Evolutionary conservation across 2,113 vertebrate genomes (phyloP).

Genomic region (Bubo scandiacus): DNA sequence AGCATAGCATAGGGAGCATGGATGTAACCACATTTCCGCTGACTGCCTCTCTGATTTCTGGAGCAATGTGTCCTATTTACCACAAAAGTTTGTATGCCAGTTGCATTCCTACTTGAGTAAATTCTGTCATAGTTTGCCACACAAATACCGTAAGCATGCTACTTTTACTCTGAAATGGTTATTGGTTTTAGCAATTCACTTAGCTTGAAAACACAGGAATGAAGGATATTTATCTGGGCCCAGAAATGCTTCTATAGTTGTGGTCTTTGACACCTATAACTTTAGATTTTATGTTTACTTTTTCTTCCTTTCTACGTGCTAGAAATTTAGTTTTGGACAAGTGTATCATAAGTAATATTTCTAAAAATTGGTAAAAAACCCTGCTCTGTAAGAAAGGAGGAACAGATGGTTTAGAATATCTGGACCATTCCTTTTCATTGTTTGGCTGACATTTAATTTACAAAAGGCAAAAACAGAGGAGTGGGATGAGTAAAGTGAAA

Average conservation of each 20-base stretch:
- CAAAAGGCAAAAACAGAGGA: neutral
- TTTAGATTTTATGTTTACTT: neutral
- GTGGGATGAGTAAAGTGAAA: neutral
- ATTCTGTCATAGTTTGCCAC: neutral
- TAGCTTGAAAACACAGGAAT: neutral
- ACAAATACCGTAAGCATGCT: neutral
- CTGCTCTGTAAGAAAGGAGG: neutral
- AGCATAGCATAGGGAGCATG: neutral
- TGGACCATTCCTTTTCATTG: neutral
- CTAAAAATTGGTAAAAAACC: neutral
- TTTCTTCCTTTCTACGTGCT: neutral
- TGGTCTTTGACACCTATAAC: neutral
- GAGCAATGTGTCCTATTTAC: neutral
- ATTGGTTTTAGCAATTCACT: neutral
- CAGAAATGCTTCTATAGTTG: neutral
- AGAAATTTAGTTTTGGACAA: neutral
- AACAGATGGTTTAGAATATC: neutral
- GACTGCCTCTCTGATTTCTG: neutral
- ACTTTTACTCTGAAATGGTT: neutral
- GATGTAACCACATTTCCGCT: neutral
- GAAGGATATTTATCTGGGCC: neutral
- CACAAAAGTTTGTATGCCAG: neutral
- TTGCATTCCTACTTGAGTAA: neutral
- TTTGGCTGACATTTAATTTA: neutral
- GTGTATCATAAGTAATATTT: neutral